Evolutionary conservation across 2,797 vertebrate species (phyloP).

Genomic region (Cynodonichthys magdalenae): DNA sequence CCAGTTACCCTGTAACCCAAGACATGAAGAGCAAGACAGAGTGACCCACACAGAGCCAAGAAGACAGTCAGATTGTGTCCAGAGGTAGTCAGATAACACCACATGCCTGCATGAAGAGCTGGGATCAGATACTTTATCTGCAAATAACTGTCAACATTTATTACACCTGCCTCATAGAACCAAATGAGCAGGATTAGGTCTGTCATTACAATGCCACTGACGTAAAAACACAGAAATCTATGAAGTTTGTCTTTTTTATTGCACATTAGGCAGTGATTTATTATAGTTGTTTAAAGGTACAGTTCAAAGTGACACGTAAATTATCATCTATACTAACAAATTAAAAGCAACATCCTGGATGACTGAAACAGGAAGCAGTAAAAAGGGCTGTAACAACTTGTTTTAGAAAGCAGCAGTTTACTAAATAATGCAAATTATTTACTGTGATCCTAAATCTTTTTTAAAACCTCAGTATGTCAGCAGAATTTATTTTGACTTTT

Average conservation of each 20-base stretch:
- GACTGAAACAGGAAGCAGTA: neutral
- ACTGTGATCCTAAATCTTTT: no score
- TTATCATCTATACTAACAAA: neutral
- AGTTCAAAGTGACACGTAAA: constrained; percentile 12
- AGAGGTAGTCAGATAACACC: constrained; percentile 47
- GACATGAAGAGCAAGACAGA: constrained; percentile 57
- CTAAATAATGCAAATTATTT: no score
- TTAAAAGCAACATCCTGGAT: neutral
- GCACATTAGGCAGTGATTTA: constrained; percentile 24
- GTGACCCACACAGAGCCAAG: constrained; percentile 44
- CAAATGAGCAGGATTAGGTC: constrained; percentile 49
- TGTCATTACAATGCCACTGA: constrained; percentile 34
- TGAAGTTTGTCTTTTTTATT: constrained; percentile 27
- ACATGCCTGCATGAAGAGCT: constrained; percentile 36
- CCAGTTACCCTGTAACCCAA: constrained; percentile 78
- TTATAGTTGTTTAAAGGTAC: constrained; percentile 33
- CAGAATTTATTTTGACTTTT: no score
- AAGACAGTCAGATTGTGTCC: constrained; percentile 40
- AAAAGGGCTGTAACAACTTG: neutral
- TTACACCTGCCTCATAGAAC: constrained; percentile 29
- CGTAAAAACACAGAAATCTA: constrained; percentile 22
- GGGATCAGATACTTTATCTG: constrained; percentile 53
- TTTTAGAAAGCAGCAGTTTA: no score
- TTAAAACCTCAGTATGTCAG: no score
- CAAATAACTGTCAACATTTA: constrained; percentile 64